These are phyloP conservation scores for Tyria jacobaeae DNA, from an alignment of 2,888 invertebrate species.

Conservation along the genomic window DNA sequence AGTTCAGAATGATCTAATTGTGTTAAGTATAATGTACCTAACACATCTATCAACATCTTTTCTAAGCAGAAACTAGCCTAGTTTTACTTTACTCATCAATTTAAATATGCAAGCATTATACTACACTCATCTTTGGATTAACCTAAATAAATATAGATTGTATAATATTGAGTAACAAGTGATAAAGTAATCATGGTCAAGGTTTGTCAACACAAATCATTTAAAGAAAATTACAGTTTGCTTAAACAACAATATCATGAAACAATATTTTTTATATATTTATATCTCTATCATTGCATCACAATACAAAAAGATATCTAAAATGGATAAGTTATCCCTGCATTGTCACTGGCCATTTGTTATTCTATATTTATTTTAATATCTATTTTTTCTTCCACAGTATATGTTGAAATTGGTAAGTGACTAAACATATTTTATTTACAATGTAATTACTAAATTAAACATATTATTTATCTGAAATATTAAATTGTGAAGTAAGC, in stretches of 20 bases:
- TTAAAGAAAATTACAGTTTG: not conserved
- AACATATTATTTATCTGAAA: no score
- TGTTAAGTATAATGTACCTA: not conserved
- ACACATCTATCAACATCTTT: not conserved
- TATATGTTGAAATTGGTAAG: not conserved
- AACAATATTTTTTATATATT: no score
- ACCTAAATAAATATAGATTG: constrained; percentile 1
- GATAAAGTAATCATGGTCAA: not conserved
- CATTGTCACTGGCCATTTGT: constrained; percentile 25
- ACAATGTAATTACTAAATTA: not conserved
- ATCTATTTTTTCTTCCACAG: constrained; percentile 25
- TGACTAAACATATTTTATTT: not conserved
- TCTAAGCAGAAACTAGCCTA: not conserved
- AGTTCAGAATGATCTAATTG: not conserved
- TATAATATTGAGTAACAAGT: not conserved
- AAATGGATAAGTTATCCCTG: constrained; percentile 40
- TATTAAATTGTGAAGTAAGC: no score
- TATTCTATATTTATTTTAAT: constrained; percentile 15
- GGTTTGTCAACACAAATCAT: not conserved
- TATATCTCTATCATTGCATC: constrained; percentile 36
- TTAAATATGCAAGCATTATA: not conserved
- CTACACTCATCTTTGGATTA: not conserved
- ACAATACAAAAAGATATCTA: constrained; percentile 40
- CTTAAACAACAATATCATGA: not conserved
- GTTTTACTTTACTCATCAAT: not conserved